These are phyloP conservation scores for Tupaia tana DNA, from an alignment of 2,113 vertebrate species.

Conservation along the genomic window DNA sequence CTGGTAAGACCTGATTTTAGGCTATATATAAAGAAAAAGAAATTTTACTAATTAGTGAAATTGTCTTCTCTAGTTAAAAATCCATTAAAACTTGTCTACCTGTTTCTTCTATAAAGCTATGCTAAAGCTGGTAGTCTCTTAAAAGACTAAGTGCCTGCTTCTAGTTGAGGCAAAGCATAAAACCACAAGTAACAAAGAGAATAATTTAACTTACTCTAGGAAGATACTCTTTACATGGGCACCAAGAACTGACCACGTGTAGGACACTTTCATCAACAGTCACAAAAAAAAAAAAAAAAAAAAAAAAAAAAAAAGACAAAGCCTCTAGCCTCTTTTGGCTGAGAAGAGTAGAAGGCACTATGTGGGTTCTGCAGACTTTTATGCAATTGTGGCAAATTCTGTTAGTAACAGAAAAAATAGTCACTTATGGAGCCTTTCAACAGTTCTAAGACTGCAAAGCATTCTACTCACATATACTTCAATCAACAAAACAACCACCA, in stretches of 20 bases:
- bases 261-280: not conserved
- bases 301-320: not conserved
- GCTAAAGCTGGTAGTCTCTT: not conserved
- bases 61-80: conserved; percentile 37
- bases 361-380: rapidly evolving
- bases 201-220: not conserved
- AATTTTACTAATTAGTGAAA: conserved; percentile 13
- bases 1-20: not conserved
- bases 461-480: not conserved
- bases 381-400: not conserved
- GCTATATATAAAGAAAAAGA: not conserved
- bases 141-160: not conserved
- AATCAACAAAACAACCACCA: not conserved
- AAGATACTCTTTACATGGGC: not conserved
- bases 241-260: not conserved
- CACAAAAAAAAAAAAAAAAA: not conserved
- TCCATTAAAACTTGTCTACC: not conserved
- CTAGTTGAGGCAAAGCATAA: not conserved
- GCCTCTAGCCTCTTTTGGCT: not conserved
- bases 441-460: not conserved
- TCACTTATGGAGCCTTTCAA: not conserved
- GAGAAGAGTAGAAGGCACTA: not conserved
- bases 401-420: not conserved
- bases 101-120: not conserved
- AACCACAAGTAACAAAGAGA: not conserved